Conservation (phyloP, 1,140 invertebrate genomes). For the Bombus pyrosoma region DNA sequence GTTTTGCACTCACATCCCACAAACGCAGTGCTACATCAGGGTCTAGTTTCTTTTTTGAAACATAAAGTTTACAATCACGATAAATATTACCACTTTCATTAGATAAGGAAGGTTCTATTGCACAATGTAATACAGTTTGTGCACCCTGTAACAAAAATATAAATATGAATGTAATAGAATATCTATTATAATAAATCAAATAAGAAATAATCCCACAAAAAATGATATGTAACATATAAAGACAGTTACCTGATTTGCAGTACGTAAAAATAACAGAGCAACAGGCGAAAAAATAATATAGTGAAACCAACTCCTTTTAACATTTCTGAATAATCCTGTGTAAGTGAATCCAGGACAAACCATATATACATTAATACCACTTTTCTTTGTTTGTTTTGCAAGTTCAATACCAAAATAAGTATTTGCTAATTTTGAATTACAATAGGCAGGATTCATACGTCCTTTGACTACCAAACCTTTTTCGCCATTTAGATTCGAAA, state of each 20-base stretch:
- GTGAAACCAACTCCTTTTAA: slow-evolving; percentile 87
- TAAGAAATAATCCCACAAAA: neutral
- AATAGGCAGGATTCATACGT: slow-evolving; percentile 88
- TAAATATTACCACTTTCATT: slow-evolving; percentile 87
- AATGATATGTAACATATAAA: neutral
- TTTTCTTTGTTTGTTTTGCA: slow-evolving; percentile 83
- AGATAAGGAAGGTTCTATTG: slow-evolving; percentile 85
- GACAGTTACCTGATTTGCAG: slow-evolving; percentile 86
- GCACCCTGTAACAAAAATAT: slow-evolving; percentile 84
- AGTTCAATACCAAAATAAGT: slow-evolving; percentile 87
- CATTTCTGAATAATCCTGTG: slow-evolving; percentile 89
- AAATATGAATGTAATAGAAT: neutral
- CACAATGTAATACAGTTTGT: slow-evolving; percentile 90
- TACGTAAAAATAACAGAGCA: slow-evolving; percentile 87
- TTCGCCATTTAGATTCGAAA: slow-evolving; percentile 87
- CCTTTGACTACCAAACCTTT: slow-evolving; percentile 80
- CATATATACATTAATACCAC: slow-evolving; percentile 87
- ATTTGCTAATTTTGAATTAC: slow-evolving; percentile 91
- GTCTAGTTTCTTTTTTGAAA: slow-evolving; percentile 85
- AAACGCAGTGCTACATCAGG: slow-evolving; percentile 85
- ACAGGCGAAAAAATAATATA: slow-evolving; percentile 88
- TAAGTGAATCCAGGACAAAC: slow-evolving; percentile 94
- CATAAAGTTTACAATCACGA: slow-evolving; percentile 88
- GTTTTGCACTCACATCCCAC: slow-evolving; percentile 87
- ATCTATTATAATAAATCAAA: neutral